These are phyloP conservation scores for Brienomyrus brachyistius DNA, from an alignment of 2,113 vertebrate species.

Conservation along the genomic window DNA sequence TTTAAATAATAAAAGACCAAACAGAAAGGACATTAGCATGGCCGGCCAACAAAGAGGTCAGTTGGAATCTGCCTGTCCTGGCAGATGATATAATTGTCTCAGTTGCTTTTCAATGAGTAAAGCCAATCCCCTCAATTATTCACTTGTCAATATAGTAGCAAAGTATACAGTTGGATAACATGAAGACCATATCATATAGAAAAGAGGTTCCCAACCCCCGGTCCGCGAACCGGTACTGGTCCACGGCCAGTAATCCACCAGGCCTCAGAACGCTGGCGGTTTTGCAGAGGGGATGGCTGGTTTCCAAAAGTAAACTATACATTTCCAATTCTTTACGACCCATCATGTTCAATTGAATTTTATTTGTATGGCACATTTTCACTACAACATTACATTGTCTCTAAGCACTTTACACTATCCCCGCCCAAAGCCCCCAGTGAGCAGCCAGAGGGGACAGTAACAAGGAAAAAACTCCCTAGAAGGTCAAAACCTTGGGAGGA, in stretches of 20 bases:
- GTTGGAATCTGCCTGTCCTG: background rate
- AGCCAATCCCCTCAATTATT: background rate
- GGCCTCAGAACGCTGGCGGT: background rate
- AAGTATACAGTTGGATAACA: background rate
- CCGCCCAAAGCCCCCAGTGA: background rate
- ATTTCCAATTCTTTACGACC: background rate
- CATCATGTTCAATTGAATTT: background rate
- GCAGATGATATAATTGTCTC: background rate
- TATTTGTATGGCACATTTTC: background rate
- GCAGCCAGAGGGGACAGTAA: background rate
- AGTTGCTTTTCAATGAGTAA: background rate
- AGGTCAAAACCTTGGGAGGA: background rate
- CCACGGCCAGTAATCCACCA: background rate
- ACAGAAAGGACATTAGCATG: background rate
- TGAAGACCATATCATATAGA: background rate
- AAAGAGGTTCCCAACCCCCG: background rate
- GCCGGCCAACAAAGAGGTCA: background rate
- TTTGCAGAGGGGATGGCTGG: background rate
- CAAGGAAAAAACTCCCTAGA: background rate
- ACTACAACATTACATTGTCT: background rate
- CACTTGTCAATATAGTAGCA: background rate
- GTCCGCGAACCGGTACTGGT: background rate
- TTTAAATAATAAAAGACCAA: background rate
- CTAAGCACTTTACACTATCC: no score
- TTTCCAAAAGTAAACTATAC: background rate